Evolutionary conservation across 2,888 invertebrate species (phyloP).

Genomic region (Mayetiola destructor): DNA sequence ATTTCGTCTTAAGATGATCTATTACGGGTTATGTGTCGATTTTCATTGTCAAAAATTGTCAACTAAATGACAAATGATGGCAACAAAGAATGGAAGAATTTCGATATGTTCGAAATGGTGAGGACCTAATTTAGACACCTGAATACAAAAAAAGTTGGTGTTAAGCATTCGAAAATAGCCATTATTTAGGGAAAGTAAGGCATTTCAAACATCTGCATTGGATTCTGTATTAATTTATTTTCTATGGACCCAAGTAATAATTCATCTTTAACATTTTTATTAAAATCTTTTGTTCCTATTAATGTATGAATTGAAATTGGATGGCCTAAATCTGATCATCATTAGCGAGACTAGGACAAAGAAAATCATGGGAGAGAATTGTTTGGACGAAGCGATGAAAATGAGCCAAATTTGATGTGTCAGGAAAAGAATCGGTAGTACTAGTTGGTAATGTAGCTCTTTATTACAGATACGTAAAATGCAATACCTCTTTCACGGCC

Average conservation of each 20-base stretch:
- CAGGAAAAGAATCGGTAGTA: neutral
- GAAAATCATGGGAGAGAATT: neutral
- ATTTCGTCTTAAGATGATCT: constrained; percentile 4
- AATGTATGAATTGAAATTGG: neutral
- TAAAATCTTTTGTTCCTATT: neutral
- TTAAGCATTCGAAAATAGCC: neutral
- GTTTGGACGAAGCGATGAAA: neutral
- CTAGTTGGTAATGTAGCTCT: constrained; percentile 1
- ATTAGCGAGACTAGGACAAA: neutral
- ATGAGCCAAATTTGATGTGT: neutral
- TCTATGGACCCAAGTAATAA: neutral
- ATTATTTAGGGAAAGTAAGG: neutral
- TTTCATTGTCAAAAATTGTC: neutral
- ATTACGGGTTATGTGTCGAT: constrained; percentile 4
- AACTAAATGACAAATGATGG: neutral
- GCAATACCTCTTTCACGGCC: constrained; percentile 11
- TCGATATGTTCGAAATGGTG: neutral
- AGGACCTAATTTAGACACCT: neutral
- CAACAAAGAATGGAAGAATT: neutral
- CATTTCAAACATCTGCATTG: constrained; percentile 4
- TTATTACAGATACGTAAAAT: neutral
- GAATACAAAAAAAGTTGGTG: neutral
- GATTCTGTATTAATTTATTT: too few species aligned
- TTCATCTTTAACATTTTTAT: neutral
- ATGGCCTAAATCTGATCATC: neutral